These are phyloP conservation scores for Drosophila obscura DNA, from an alignment of 1,140 invertebrate species.

Conservation along the genomic window DNA sequence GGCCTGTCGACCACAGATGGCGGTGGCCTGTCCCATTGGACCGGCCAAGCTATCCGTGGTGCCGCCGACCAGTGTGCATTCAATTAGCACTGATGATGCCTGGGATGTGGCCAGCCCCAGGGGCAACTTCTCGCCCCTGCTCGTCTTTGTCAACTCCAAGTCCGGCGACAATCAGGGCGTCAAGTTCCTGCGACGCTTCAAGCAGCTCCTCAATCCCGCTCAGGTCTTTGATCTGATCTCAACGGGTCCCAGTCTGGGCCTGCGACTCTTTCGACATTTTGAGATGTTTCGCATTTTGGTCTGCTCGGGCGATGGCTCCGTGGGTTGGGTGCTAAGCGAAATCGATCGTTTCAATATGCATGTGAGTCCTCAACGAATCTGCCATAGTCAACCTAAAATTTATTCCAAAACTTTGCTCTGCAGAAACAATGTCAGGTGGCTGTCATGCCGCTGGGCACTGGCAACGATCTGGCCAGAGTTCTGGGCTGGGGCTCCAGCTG, in stretches of 20 bases:
- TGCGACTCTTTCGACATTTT: conserved; percentile 94
- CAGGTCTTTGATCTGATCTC: conserved; percentile 98
- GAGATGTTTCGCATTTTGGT: conserved; percentile 96
- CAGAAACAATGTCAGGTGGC: conserved; percentile 96
- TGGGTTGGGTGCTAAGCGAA: conserved; percentile 97
- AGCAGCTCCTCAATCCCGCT: conserved; percentile 97
- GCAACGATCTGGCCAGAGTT: conserved; percentile 97
- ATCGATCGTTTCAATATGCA: conserved; percentile 96
- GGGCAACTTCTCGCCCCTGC: conserved; percentile 89
- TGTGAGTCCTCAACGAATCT: conserved; percentile 86
- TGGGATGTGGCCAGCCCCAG: conserved; percentile 94
- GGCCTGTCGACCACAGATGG: conserved; percentile 91
- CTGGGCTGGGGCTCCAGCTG: conserved; percentile 98
- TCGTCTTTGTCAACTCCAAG: conserved; percentile 99
- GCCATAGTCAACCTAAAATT: background rate
- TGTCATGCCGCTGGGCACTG: conserved; percentile 96
- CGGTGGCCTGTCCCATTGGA: conserved; percentile 92
- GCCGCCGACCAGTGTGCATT: conserved; percentile 95
- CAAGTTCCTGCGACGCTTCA: conserved; percentile 97
- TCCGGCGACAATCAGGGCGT: conserved; percentile 98
- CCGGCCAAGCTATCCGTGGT: conserved; percentile 95
- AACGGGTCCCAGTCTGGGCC: conserved; percentile 93
- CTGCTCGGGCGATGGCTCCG: conserved; percentile 96
- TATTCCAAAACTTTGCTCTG: background rate
- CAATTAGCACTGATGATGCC: conserved; percentile 93